A percentile compares a stretch with the other conserved stretches of the same genome.
These are phyloP conservation scores for Zosterops hypoxanthus DNA, from an alignment of 2,113 vertebrate species.

Conservation along the genomic window DNA sequence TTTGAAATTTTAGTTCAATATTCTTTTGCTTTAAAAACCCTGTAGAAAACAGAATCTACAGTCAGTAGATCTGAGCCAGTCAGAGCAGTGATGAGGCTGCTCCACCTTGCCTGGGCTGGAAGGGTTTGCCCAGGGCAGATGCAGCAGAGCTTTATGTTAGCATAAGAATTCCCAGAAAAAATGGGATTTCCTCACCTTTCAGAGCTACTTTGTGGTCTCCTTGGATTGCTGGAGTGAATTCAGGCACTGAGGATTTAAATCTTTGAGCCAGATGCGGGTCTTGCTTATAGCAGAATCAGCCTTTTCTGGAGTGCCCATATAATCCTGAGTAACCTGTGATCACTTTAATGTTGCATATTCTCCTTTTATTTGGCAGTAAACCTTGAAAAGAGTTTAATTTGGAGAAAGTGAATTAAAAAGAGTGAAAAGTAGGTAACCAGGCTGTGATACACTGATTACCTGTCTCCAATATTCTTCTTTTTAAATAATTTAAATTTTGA, in stretches of 20 bases:
- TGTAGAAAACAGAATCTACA: neutral
- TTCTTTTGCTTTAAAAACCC: neutral
- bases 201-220: neutral
- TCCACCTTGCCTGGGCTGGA: neutral
- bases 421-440: neutral
- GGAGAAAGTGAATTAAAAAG: neutral
- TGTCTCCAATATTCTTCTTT: neutral
- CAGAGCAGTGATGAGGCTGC: neutral
- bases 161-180: neutral
- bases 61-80: neutral
- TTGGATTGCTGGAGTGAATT: neutral
- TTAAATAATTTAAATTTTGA: neutral
- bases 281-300: neutral
- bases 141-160: neutral
- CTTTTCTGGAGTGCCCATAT: neutral
- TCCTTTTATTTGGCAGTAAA: neutral
- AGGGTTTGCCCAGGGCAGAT: neutral
- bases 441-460: neutral
- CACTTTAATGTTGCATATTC: neutral
- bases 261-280: neutral
- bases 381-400: neutral
- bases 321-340: neutral
- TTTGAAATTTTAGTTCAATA: neutral
- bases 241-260: neutral
- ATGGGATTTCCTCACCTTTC: neutral